Evolutionary conservation across 2,888 invertebrate genomes (phyloP).

Genomic region (Alloscopus bannaensis): DNA sequence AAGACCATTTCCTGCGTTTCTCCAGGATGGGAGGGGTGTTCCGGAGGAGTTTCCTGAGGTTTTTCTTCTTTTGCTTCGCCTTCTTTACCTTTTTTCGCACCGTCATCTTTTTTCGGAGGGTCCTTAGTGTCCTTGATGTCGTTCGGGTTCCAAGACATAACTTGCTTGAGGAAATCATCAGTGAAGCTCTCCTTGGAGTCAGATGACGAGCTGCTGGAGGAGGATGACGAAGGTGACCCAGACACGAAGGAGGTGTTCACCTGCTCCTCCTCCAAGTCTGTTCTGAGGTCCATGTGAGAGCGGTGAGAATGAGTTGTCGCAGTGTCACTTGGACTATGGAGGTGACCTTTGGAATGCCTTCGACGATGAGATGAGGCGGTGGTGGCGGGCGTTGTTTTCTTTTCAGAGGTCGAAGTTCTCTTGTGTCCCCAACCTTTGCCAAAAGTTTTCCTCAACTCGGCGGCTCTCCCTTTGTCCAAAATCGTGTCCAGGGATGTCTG

Average conservation of each 20-base stretch:
- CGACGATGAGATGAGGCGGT: constrained; percentile 14
- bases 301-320: not conserved
- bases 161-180: no score
- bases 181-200: not conserved
- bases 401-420: not conserved
- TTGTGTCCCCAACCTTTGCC: not conserved
- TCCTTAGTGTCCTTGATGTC: no score
- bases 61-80: not conserved
- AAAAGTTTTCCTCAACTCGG: constrained; percentile 1
- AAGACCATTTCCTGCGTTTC: constrained; percentile 43
- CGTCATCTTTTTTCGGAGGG: not conserved
- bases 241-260: no score
- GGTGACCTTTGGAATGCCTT: no score
- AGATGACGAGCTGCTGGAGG: not conserved
- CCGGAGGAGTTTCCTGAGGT: no score
- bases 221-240: no score
- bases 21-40: constrained; percentile 1
- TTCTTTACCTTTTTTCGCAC: not conserved
- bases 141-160: no score
- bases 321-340: no score
- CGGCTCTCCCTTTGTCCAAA: not conserved
- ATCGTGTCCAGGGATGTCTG: not conserved
- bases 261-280: constrained; percentile 36
- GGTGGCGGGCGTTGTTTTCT: not conserved
- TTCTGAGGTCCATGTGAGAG: constrained; percentile 4